Conservation (phyloP, 2,797 vertebrate genomes). For the Gorsachius magnificus region DNA sequence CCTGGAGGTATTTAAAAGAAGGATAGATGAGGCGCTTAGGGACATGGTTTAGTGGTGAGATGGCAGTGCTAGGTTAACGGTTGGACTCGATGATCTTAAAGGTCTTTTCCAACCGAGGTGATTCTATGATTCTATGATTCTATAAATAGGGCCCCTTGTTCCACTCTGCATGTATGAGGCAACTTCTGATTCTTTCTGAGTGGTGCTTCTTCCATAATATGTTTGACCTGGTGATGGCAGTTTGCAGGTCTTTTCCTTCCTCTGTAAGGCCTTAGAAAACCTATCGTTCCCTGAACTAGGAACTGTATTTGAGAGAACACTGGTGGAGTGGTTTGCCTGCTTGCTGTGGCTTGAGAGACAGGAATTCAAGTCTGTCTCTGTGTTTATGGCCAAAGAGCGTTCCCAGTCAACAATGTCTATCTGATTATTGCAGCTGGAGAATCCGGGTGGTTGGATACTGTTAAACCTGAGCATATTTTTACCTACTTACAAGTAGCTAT, state of each 20-base stretch:
- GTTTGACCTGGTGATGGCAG: background rate
- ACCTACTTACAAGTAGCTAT: background rate
- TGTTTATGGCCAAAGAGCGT: background rate
- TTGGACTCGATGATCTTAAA: too few species aligned
- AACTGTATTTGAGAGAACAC: accelerated
- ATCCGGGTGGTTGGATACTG: background rate
- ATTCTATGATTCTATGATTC: too few species aligned
- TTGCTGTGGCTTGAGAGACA: background rate
- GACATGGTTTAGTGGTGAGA: too few species aligned
- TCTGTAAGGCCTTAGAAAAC: background rate
- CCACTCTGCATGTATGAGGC: background rate
- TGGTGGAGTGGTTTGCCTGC: background rate
- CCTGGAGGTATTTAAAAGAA: too few species aligned
- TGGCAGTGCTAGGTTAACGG: too few species aligned
- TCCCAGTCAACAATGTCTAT: background rate
- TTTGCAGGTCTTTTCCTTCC: background rate
- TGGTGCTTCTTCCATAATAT: background rate
- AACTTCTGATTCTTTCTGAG: background rate
- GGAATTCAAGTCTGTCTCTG: background rate
- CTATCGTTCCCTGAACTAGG: background rate
- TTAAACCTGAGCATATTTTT: background rate
- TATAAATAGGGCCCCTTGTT: background rate
- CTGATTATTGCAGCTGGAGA: background rate
- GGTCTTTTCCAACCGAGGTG: too few species aligned
- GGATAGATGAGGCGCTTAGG: too few species aligned